Evolutionary conservation across 2,888 invertebrate genomes (phyloP).

Genomic region (Eristalis arbustorum): DNA sequence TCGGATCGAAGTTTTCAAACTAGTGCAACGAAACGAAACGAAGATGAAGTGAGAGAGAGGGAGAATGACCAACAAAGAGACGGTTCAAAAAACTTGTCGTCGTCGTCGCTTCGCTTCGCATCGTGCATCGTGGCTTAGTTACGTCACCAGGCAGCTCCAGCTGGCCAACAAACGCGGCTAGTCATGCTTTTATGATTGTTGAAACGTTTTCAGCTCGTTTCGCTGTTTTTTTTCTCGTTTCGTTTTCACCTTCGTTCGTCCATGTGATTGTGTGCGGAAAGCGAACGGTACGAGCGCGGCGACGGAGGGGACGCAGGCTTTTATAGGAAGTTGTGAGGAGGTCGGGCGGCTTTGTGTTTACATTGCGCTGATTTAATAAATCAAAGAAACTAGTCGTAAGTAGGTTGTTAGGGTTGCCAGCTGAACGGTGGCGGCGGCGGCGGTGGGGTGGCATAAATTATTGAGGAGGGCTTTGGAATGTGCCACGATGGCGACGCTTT

Average conservation of each 20-base stretch:
- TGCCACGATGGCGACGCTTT: background rate
- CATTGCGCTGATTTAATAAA: conserved; percentile 65
- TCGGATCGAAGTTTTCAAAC: background rate
- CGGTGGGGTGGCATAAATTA: conserved; percentile 44
- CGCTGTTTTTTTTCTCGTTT: conserved; percentile 24
- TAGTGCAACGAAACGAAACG: conserved; percentile 32
- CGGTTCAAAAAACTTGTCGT: conserved; percentile 65
- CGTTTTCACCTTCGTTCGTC: conserved; percentile 45
- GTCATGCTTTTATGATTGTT: conserved; percentile 64
- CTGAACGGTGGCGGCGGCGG: background rate
- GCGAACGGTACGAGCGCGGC: background rate
- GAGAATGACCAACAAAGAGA: conserved; percentile 37
- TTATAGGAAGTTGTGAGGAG: background rate
- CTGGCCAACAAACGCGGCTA: conserved; percentile 43
- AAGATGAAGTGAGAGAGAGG: conserved; percentile 24
- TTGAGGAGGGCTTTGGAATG: conserved; percentile 28
- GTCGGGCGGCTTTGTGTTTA: conserved; percentile 30
- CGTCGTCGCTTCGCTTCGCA: conserved; percentile 19
- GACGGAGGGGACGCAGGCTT: background rate
- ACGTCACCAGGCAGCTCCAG: conserved; percentile 36
- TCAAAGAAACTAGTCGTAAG: conserved; percentile 50
- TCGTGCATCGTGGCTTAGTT: conserved; percentile 46
- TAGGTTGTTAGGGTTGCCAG: conserved; percentile 55
- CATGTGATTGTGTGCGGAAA: conserved; percentile 1
- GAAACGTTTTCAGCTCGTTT: conserved; percentile 18